Conservation (phyloP, 2,113 vertebrate genomes). For the Heterotilapia buettikoferi region DNA sequence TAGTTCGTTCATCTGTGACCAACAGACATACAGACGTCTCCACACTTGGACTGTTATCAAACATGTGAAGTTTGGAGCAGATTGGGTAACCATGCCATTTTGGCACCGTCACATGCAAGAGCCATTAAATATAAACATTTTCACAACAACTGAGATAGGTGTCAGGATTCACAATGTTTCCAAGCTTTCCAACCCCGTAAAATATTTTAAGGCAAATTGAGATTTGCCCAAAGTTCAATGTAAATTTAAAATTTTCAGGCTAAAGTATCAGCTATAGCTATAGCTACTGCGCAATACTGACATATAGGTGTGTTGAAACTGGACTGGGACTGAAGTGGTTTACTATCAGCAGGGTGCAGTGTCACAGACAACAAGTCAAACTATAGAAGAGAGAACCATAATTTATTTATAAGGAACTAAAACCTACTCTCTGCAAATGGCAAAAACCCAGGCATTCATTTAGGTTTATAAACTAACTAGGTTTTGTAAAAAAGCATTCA, state of each 20-base stretch:
- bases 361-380: not conserved
- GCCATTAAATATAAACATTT: not conserved
- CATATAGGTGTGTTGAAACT: not conserved
- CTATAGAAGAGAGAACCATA: not conserved
- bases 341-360: not conserved
- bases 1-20: rapidly evolving
- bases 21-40: not conserved
- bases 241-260: not conserved
- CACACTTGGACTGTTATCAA: not conserved
- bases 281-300: not conserved
- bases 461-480: not conserved
- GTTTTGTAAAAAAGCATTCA: not conserved
- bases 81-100: rapidly evolving
- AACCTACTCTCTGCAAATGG: not conserved
- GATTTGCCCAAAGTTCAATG: not conserved
- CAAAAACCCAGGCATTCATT: not conserved
- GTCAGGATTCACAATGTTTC: not conserved
- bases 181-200: not conserved
- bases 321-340: not conserved
- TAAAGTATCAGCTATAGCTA: not conserved
- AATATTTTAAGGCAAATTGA: not conserved
- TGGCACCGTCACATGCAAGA: not conserved
- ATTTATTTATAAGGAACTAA: not conserved
- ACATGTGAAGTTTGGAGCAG: not conserved
- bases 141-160: not conserved